Conservation (phyloP, 2,888 invertebrate species). For the Tromatobia lineatoria region DNA sequence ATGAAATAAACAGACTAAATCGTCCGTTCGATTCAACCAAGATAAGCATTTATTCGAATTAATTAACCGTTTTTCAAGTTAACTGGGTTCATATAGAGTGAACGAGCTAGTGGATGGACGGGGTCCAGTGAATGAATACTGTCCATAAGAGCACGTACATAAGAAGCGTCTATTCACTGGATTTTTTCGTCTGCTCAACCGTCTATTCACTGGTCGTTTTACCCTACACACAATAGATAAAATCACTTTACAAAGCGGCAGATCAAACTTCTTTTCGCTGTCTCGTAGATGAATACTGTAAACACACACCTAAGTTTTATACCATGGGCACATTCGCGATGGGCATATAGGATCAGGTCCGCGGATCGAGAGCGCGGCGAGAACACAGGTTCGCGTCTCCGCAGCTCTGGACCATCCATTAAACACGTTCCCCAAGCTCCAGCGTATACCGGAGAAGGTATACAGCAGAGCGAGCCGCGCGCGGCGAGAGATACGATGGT, state of each 20-base stretch:
- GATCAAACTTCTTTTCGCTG: not conserved
- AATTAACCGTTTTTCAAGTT: too few relatives aligned
- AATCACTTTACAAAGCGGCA: not conserved
- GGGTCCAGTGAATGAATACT: too few relatives aligned
- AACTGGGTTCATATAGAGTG: too few relatives aligned
- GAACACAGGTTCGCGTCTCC: slow-evolving; percentile 84
- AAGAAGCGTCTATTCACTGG: too few relatives aligned
- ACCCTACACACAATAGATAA: slow-evolving; percentile 18
- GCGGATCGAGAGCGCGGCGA: slow-evolving; percentile 78
- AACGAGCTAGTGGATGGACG: too few relatives aligned
- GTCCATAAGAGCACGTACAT: too few relatives aligned
- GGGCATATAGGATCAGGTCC: slow-evolving; percentile 40
- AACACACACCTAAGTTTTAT: slow-evolving; percentile 32
- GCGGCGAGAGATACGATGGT: slow-evolving; percentile 81
- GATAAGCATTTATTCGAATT: too few relatives aligned
- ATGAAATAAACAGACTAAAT: too few relatives aligned
- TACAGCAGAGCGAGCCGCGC: slow-evolving; percentile 69
- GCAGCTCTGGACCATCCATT: slow-evolving; percentile 83
- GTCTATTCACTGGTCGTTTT: too few relatives aligned
- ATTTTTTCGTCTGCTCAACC: too few relatives aligned
- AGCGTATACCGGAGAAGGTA: slow-evolving; percentile 53
- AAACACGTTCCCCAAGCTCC: slow-evolving; percentile 77
- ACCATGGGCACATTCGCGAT: slow-evolving; percentile 16
- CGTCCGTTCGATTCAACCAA: too few relatives aligned
- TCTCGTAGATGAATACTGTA: not conserved